A percentile compares a stretch with the other conserved stretches of the same genome.
Conservation (phyloP, 2,113 vertebrate genomes). For the Myrmophylax atrothorax region DNA sequence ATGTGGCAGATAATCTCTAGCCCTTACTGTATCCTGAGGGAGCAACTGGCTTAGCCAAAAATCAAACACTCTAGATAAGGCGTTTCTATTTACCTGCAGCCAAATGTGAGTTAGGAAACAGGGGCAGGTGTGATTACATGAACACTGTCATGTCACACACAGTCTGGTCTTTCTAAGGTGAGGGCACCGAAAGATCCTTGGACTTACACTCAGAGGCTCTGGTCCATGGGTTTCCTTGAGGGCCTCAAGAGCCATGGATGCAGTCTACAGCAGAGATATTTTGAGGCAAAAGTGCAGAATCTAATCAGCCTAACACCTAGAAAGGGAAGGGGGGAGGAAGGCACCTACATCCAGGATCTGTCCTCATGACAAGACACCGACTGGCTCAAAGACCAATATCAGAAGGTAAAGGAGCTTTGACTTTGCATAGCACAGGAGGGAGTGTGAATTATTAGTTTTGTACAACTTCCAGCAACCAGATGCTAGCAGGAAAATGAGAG, state of each 20-base stretch:
- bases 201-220: not conserved
- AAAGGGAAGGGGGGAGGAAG: slow-evolving; percentile 14
- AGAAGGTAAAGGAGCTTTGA: slow-evolving; percentile 19
- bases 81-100: not conserved
- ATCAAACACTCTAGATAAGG: not conserved
- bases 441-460: not conserved
- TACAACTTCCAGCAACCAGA: slow-evolving; percentile 4
- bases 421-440: slow-evolving; percentile 10
- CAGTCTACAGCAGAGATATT: slow-evolving; percentile 29
- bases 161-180: not conserved
- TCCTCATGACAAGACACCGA: not conserved
- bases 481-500: slow-evolving; percentile 18
- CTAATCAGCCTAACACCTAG: slow-evolving; percentile 25
- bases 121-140: not conserved
- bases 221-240: not conserved
- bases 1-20: not conserved
- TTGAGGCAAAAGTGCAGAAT: slow-evolving; percentile 21
- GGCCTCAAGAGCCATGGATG: not conserved
- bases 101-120: not conserved
- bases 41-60: slow-evolving; percentile 23
- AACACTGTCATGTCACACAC: not conserved
- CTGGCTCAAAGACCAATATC: not conserved
- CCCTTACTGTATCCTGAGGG: slow-evolving; percentile 44
- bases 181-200: not conserved
- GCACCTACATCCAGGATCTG: slow-evolving; percentile 36